Evolutionary conservation across 2,797 vertebrate genomes (phyloP), one percentile per base, ranked within the genome.

Genomic region (Rhinichthys osculus): DNA sequence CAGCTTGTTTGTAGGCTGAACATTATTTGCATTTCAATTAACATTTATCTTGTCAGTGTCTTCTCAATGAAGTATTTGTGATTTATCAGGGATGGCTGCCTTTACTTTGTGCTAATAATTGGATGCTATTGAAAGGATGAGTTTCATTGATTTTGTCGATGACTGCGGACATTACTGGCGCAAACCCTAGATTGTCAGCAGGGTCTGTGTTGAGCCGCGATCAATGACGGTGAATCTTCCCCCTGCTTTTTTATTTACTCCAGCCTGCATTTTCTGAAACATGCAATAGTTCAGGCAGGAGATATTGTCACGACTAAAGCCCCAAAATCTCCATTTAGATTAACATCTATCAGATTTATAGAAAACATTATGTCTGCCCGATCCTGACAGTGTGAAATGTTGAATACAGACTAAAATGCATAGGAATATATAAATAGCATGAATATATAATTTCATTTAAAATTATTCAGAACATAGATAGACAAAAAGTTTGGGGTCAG

Each of bases 101-200:
- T 96, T 95, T 96, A 95, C 91, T 91, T 96, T 97, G 97, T 97
- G 96, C 95, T 97, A 96, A 97, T 99, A 98, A 99, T 98, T 98
- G 96, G 96, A 97, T 97, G 96, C 95, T 97, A 96, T 97, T 97
- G 96, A 97, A 97, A 97, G 96, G 97, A 98, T 98, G 97, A 97
- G 96, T 96, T 98, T 97, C 95, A 99, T 99, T 96, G 97, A 99
- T 99, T 95, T 95, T 93, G 94, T 95, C 95, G 95, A 96, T 96
- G 97, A 96, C 96, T 95, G 95, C 93, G 96, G 95, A 96, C 96
- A 96, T 96, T 96, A 96, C 95, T 92, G 96, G 96, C 93, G 94
- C 95, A 97, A 96, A 95, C 95, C 95, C 93, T 95, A 93, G 96
- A 96, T 95, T 97, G 96, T 95, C 94, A 94, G 93, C 95, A 93